Base-by-base conservation (phyloP, 2,888 invertebrate genomes). In the Anoncus sp. region DNA sequence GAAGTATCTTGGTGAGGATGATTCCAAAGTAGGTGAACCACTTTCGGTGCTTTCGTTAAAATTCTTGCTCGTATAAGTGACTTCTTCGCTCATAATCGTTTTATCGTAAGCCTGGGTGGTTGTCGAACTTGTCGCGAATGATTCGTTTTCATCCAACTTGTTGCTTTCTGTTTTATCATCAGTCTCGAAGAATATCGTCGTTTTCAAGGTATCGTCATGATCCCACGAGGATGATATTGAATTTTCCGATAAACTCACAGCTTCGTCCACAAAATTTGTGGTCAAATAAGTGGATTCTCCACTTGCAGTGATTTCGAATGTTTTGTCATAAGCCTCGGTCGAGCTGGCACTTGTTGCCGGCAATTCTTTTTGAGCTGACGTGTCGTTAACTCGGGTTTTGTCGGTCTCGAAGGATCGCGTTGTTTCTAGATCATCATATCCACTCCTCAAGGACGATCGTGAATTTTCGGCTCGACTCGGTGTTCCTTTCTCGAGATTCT, bases 211-310 rank as follows among this genome's bases (percentile, higher is more conserved):
- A 31, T 47, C 18, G 14, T 47, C 12, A 16, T 16, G 31, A 22
- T 22, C n/a, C n/a, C 9, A 5, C 18, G 35, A 9, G 10, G 38
- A 38, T 4, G 20, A 20, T n/a, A 16, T 18, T 38, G 20, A 31
- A 16, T 22, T 49, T 38, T 49, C 7, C n/a, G 12, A 27, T 16
- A 4, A 20, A 47, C 31, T 49, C 2, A 9, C 35, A 2, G 40
- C 53, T 6, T 10, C 27, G 53, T 67, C 22, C 6, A 35, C 51
- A 43, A 45, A 35, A 18, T 20, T 66, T 22, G 22, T 53, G 20
- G 40, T 74, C 27, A 9, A 24, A 18, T 49, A 27, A 16, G 40
- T 51, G 14, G 49, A 3, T 24, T 38, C 35, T 0, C 20, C 10
- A 4, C n/a, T 51, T 0, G 0, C 5, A 3, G 49, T 22, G 10